Evolutionary conservation across 2,888 invertebrate genomes (phyloP), one percentile per base, ranked within the genome.

Genomic region (Synergus japonicus): DNA sequence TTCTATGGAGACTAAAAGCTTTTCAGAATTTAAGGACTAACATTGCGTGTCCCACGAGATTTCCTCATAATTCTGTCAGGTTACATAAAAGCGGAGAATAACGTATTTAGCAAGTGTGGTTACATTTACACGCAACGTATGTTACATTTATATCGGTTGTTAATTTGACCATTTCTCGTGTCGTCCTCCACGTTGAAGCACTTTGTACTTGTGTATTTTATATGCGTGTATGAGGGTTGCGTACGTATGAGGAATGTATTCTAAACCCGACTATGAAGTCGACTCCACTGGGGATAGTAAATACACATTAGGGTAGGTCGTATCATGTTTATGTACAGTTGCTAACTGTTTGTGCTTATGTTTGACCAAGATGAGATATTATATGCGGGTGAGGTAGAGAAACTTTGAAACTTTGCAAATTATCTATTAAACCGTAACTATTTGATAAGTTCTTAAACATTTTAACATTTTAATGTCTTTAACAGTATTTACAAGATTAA

Each of bases 11-110:
- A 37, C 10, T n/a, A 54, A 43, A n/a, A 18, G 9, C 15, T 10
- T 37, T 54, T 54, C 4, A 73, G 37, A n/a, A 58, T 49, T 73
- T 73, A 29, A 29, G 37, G 5, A n/a, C 8, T 18, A 43, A 7
- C 8, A 41, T 83, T 79, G 81, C 84, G 80, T 83, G 83, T 83
- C 84, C 83, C 83, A 15, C 79, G 78, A 84, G 85, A 79, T 80
- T 76, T 78, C 78, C 79, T 85, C 84, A 83, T 87, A 84, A 86
- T 82, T 85, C 83, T 78, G 76, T 85, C 81, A 82, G 69, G 41
- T 41, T 73, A 73, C 58, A 41, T 58, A 73, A 41, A 54, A 37
- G 54, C 12, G 54, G 15, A 41, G n/a, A 18, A 54, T 73, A 54
- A 73, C n/a, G 73, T 58, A 73, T 73, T 73, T 73, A 41, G 15